A percentile compares a stretch with the other conserved stretches of the same genome.
These are phyloP conservation scores for Erpobdella octoculata DNA, from an alignment of 2,888 invertebrate genomes.

Conservation along the genomic window DNA sequence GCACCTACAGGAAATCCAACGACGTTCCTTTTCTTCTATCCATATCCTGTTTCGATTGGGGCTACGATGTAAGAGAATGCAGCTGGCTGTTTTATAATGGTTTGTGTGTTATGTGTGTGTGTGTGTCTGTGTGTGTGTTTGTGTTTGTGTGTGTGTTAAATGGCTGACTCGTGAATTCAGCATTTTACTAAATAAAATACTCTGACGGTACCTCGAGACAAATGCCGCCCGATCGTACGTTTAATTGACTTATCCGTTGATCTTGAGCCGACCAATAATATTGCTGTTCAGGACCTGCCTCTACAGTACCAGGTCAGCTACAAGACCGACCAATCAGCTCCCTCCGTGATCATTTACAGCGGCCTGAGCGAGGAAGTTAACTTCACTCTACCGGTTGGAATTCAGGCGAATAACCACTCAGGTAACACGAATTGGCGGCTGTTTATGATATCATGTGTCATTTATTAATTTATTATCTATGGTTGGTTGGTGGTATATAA, in stretches of 20 bases:
- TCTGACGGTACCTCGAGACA: no score
- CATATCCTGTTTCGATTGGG: constrained; percentile 19
- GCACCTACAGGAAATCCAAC: constrained; percentile 3
- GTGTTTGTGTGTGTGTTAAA: no score
- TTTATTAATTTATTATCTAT: background rate
- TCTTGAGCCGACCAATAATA: background rate
- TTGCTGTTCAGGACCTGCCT: background rate
- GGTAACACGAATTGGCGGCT: constrained; percentile 3
- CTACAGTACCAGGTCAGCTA: constrained; percentile 11
- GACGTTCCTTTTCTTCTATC: background rate
- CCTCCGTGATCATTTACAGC: background rate
- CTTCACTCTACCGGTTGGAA: constrained; percentile 2
- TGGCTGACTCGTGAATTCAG: no score
- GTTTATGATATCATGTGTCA: background rate
- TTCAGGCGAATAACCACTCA: background rate
- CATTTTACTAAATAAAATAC: no score
- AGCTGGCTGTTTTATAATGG: no score
- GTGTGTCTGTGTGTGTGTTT: no score
- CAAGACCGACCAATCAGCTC: background rate
- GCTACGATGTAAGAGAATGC: constrained; percentile 4
- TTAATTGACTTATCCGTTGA: no score
- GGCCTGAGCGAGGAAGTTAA: constrained; percentile 7
- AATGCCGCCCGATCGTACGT: no score
- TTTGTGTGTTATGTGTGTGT: no score
- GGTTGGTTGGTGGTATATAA: background rate